A percentile compares a stretch with the other conserved stretches of the same genome.
These are phyloP conservation scores for Ariolimax columbianus DNA, from an alignment of 2,888 invertebrate species.

Conservation along the genomic window DNA sequence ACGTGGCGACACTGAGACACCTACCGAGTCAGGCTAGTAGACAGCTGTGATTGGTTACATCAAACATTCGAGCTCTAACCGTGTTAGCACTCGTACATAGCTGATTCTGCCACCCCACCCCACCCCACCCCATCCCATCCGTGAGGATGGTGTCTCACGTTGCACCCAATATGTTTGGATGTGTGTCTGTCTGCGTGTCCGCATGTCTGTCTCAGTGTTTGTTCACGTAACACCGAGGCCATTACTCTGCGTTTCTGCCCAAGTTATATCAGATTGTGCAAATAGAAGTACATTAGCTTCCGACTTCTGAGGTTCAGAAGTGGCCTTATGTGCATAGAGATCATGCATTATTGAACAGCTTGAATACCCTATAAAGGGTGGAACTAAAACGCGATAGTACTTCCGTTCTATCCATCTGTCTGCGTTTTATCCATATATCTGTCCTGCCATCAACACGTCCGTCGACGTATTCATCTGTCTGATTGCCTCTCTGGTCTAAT, in stretches of 20 bases:
- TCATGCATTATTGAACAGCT: not conserved
- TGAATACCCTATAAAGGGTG: not conserved
- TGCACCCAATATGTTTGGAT: not conserved
- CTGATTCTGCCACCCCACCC: no score
- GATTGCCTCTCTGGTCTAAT: no score
- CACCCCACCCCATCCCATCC: not conserved
- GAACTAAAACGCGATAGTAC: not conserved
- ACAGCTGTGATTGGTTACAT: not conserved
- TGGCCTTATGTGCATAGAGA: not conserved
- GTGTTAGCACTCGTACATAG: not conserved
- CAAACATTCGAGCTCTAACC: not conserved
- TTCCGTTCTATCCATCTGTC: no score
- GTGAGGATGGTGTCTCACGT: not conserved
- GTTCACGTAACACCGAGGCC: not conserved
- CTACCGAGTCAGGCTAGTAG: not conserved
- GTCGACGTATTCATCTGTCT: no score
- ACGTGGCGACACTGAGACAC: not conserved
- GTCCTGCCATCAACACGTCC: no score
- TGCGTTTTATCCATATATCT: no score
- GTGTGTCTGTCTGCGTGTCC: not conserved
- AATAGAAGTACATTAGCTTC: not conserved
- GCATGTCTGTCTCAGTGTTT: not conserved
- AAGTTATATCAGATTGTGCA: not conserved
- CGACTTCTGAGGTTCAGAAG: not conserved
- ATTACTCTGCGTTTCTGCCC: not conserved